Evolutionary conservation across 2,113 vertebrate species (phyloP).

Genomic region (Eclectus roratus): DNA sequence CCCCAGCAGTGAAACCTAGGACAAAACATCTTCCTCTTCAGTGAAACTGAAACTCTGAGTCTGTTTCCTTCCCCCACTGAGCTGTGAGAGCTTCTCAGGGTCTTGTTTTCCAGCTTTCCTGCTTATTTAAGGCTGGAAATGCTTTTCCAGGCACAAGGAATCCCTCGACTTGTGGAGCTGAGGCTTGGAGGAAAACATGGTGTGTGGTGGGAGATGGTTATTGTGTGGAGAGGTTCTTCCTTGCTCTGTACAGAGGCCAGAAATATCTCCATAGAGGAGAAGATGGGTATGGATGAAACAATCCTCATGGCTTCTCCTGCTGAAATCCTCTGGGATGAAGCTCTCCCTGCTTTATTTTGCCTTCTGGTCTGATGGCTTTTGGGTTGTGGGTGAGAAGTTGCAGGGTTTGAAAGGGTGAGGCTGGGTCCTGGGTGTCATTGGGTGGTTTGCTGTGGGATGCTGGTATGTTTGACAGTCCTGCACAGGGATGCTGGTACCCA

Average conservation of each 20-base stretch:
- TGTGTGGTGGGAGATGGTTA: background rate
- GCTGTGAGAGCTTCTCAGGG: background rate
- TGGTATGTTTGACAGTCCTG: background rate
- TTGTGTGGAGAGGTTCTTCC: background rate
- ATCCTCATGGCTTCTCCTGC: background rate
- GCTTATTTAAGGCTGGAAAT: background rate
- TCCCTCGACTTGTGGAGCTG: rapidly evolving
- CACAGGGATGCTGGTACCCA: rapidly evolving
- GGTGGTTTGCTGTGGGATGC: background rate
- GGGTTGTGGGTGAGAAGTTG: background rate
- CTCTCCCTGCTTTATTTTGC: background rate
- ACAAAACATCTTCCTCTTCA: background rate
- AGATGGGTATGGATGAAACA: background rate
- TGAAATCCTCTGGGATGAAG: background rate
- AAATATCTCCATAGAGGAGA: background rate
- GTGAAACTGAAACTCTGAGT: background rate
- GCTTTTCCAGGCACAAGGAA: background rate
- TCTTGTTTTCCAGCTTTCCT: rapidly evolving
- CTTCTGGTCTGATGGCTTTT: background rate
- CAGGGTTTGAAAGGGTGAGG: background rate
- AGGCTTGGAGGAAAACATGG: background rate
- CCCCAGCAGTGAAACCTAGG: rapidly evolving
- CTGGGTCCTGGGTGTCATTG: background rate
- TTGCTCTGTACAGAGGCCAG: background rate
- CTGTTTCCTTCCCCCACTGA: rapidly evolving